A percentile compares a stretch with the other conserved stretches of the same genome.
phyloP scores from a whole-genome alignment of 1,140 invertebrate genomes.

The Lepidurus couesii region DNA sequence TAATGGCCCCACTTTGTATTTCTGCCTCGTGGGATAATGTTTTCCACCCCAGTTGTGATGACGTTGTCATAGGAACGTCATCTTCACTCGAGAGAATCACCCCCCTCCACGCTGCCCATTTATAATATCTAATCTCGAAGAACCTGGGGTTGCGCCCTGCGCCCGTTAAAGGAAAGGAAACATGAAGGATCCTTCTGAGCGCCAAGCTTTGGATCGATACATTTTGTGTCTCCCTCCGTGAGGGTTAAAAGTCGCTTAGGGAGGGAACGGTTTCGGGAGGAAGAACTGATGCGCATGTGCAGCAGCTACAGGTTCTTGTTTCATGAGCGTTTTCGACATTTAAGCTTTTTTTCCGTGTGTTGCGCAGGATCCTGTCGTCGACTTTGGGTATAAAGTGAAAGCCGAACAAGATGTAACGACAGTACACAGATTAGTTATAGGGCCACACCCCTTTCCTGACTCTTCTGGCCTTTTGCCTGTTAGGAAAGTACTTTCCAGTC shows the following conservation, averaged over 20 bases:
- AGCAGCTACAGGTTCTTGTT: neutral
- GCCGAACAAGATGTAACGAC: neutral
- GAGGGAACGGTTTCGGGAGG: neutral
- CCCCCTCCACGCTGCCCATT: neutral
- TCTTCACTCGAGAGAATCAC: neutral
- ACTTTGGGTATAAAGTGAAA: neutral
- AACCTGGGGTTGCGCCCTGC: neutral
- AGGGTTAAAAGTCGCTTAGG: neutral
- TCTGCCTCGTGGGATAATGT: neutral
- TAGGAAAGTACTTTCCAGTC: no score
- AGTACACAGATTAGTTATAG: neutral
- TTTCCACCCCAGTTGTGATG: neutral
- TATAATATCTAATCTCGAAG: neutral
- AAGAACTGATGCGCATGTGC: neutral
- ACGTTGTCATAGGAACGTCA: conserved; percentile 3
- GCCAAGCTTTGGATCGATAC: neutral
- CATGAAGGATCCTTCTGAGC: neutral
- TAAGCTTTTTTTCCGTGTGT: neutral
- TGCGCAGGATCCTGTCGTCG: neutral
- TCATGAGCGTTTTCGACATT: neutral
- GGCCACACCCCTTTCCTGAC: no score
- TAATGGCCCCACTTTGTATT: neutral
- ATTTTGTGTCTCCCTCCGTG: neutral
- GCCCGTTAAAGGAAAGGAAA: neutral
- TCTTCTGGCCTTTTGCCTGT: no score